Base-by-base conservation (phyloP, 2,888 invertebrate species). In the Yponomeuta plumbellus region DNA sequence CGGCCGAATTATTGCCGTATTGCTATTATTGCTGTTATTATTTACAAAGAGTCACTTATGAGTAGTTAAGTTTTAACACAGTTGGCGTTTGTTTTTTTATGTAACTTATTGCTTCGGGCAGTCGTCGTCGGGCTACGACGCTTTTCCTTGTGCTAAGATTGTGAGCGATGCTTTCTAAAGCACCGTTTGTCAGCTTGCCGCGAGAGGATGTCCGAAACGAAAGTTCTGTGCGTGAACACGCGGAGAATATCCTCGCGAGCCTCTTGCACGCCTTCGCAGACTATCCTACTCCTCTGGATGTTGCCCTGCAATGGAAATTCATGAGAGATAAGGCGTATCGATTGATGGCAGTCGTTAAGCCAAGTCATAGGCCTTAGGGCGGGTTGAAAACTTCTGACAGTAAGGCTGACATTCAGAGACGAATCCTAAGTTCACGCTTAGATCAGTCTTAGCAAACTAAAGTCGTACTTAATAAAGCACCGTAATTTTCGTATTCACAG, bases 121-220 rank as follows among this genome's bases (percentile, higher is more conserved):
- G 17, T 17, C 17, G 44, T 39, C 39, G 39, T 52, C 17, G 44
- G 2, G 44, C 17, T 52, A 4, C 17, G 44, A 52, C 17, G 34
- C 34, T 8, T 8, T 34, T 34, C 44, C 44, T 52, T 17, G 44
- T 52, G 85, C 85, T 90, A 91, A 76, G 91, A 91, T 71, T 91
- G 90, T 74, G 96, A 96, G 70, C 98, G 96, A 74, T 97, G 95
- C 86, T 98, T 98, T 81, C 98, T 97, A 80, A 97, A 96, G 78
- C 97, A 96, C 70, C 98, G 92, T 86, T 98, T 98, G 80, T 97
- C 97, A 72, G 97, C 96, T 88, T 97, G 97, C 73, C 97, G 94
- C 76, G 94, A 95, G 68, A 99, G 94, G 75, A 98, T 97, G 79
- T 98, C 98, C 20, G 95, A 94, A 57, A 98, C 96, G 74, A 96